phyloP scores from a whole-genome alignment of 2,888 invertebrate genomes.

The Idaea biselata region DNA sequence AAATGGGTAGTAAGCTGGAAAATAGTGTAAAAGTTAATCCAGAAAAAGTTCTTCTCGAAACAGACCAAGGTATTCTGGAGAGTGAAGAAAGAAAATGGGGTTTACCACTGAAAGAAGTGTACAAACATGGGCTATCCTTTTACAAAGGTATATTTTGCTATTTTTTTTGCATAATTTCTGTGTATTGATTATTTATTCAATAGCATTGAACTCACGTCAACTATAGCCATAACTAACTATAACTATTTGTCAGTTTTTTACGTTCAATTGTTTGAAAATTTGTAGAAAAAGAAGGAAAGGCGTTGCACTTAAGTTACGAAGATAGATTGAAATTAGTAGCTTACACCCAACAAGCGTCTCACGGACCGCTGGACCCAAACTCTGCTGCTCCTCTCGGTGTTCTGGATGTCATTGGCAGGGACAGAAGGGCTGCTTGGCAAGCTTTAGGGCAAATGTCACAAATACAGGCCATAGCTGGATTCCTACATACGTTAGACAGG shows the following conservation, averaged over 20 bases:
- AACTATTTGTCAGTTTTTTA: neutral
- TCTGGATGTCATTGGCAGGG: slow-evolving; percentile 96
- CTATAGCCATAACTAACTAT: neutral
- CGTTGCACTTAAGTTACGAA: slow-evolving; percentile 95
- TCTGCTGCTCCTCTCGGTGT: slow-evolving; percentile 92
- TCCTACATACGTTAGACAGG: slow-evolving; percentile 92
- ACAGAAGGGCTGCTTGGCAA: slow-evolving; percentile 96
- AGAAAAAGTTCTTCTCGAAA: slow-evolving; percentile 69
- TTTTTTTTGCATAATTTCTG: neutral
- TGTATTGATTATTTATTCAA: neutral
- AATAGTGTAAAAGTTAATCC: slow-evolving; percentile 56
- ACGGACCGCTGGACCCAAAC: slow-evolving; percentile 89
- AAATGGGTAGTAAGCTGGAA: slow-evolving; percentile 58
- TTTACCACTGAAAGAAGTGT: slow-evolving; percentile 88
- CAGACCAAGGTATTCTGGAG: slow-evolving; percentile 72
- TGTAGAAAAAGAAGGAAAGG: slow-evolving; percentile 98
- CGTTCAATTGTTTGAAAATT: slow-evolving; percentile 24
- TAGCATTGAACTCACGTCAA: slow-evolving; percentile 4
- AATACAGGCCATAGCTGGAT: slow-evolving; percentile 94
- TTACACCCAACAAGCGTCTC: slow-evolving; percentile 93
- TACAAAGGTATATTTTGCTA: slow-evolving; percentile 88
- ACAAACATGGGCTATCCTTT: slow-evolving; percentile 93
- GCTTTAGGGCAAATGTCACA: slow-evolving; percentile 91
- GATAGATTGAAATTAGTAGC: slow-evolving; percentile 95
- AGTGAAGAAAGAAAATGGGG: slow-evolving; percentile 83